Evolutionary conservation across 2,888 invertebrate species (phyloP), one percentile per base, ranked within the genome.

Genomic region (Eristalis tenax): DNA sequence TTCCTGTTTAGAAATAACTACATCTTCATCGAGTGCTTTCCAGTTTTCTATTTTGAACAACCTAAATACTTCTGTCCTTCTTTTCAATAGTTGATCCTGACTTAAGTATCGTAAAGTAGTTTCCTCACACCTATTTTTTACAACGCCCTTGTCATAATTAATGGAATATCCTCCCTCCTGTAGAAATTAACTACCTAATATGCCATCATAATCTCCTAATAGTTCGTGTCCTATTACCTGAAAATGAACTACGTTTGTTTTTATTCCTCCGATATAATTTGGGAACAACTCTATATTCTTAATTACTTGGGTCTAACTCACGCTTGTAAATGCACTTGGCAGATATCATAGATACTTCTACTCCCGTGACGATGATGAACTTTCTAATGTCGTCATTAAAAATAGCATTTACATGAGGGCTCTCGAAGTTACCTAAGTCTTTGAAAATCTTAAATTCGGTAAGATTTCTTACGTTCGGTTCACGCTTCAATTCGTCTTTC

Each of bases 231-330:
- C 5, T 26, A 61, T 4, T 35, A 63, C 32, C 32, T 32, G 63
- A 26, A 63, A 63, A 63, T 63, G 32, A 26, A 63, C 11, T 28
- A 28, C 61, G 61, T 28, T 63, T 63, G 61, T 63, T 28, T 63
- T 28, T 63, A 28, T 11, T 63, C 28, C 28, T 28, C 28, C 61
- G 28, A 63, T 63, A 28, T 63, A 32, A 32, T 63, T 63, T 28
- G 61, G 28, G 61, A 63, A 63, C 4, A 63, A 63, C 61, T 28
- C 28, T 15, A n/a, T 63, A 63, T 63, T 28, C 61, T 63, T 63
- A 28, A 63, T 28, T 11, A 32, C 61, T 63, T 63, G 26, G 26
- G 1, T 40, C 13, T 8, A 40, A 40, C 4, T 40, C 40, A 40
- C 40, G 40, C 40, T 40, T 15, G 4, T 57, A 22, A 57, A 57